These are phyloP conservation scores for Halocynthia aurantium DNA, from an alignment of 23 tunicate species.

Conservation along the genomic window DNA sequence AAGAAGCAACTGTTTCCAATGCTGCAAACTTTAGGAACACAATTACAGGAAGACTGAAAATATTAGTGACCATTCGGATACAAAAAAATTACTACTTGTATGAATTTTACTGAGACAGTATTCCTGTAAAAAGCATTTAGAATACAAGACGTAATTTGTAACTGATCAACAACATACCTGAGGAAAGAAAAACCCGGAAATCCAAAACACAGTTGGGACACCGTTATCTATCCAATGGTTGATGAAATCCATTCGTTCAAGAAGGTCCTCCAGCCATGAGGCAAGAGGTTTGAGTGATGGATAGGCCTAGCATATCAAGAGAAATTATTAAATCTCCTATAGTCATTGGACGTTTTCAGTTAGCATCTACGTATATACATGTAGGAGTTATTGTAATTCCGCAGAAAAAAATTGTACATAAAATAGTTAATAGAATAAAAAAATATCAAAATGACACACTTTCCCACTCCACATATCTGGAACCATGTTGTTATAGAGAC, in stretches of 20 bases:
- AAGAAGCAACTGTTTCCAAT: too few species aligned
- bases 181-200: conserved; percentile 99
- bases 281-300: conserved; percentile 99
- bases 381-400: too few species aligned
- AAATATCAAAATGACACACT: conserved; percentile 15
- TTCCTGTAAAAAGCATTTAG: too few species aligned
- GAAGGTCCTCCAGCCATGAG: conserved; percentile 87
- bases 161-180: conserved; percentile 9
- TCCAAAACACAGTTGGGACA: conserved; percentile 96
- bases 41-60: too few species aligned
- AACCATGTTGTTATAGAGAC: conserved; percentile 88
- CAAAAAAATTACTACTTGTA: too few species aligned
- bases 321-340: not conserved
- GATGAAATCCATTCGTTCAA: conserved; percentile 84
- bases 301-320: conserved; percentile 64
- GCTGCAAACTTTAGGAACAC: too few species aligned
- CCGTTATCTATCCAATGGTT: conserved; percentile 95
- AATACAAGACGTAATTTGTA: too few species aligned
- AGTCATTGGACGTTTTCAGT: not conserved
- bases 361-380: too few species aligned
- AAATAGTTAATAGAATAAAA: not conserved
- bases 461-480: conserved; percentile 86
- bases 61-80: too few species aligned
- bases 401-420: not conserved
- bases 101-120: too few species aligned